Conservation (phyloP, 2,797 vertebrate species). For the Lycodopsis pacificus region DNA sequence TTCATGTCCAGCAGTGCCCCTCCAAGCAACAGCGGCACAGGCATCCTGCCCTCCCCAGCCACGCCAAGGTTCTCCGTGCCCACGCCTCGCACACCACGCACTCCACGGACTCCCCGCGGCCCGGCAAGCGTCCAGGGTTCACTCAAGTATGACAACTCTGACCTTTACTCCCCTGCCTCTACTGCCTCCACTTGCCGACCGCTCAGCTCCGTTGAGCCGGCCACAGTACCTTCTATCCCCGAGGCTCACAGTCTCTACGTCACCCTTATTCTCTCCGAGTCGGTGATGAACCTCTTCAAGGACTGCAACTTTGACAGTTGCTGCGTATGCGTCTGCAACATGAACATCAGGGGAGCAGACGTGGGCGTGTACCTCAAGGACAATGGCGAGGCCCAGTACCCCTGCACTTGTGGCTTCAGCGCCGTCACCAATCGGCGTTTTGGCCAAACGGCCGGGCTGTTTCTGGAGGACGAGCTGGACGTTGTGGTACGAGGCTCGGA, state of each 20-base stretch:
- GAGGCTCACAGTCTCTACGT: conserved; percentile 99
- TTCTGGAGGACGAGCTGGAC: conserved; percentile 97
- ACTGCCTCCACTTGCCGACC: conserved; percentile 97
- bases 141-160: conserved; percentile 97
- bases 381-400: conserved; percentile 94
- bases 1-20: conserved; percentile 95
- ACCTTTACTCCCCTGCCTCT: conserved; percentile 97
- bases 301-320: conserved; percentile 99
- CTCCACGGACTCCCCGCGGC: conserved; percentile 97
- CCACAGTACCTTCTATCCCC: conserved; percentile 95
- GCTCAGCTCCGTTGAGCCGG: conserved; percentile 96
- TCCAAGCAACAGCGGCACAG: conserved; percentile 93
- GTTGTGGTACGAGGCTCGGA: conserved; percentile 96
- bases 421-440: conserved; percentile 98
- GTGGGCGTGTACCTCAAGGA: conserved; percentile 98
- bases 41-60: conserved; percentile 97
- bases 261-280: conserved; percentile 98
- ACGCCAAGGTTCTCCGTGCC: conserved; percentile 96
- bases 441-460: conserved; percentile 95
- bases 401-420: conserved; percentile 98
- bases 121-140: conserved; percentile 97
- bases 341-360: conserved; percentile 98
- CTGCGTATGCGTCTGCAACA: conserved; percentile 99
- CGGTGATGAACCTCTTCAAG: conserved; percentile 98
- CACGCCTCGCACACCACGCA: conserved; percentile 96